These are phyloP conservation scores for Netelia inedita DNA, from an alignment of 2,888 invertebrate genomes.

Conservation along the genomic window DNA sequence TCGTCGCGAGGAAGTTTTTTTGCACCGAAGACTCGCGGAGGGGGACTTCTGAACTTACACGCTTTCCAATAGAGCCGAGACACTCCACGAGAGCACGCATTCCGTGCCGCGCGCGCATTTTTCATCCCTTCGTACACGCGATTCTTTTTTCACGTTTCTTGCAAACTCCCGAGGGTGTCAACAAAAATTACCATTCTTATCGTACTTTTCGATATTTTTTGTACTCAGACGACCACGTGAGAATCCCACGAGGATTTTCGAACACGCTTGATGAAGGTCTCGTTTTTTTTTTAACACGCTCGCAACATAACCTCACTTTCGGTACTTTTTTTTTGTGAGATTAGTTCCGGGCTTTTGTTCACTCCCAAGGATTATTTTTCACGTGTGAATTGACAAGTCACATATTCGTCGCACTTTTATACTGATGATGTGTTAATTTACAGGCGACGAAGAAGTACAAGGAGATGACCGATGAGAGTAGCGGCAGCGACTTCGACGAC, in stretches of 20 bases:
- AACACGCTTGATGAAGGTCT: constrained; percentile 66
- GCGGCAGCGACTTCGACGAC: constrained; percentile 92
- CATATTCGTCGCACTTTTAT: background rate
- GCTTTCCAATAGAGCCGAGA: constrained; percentile 43
- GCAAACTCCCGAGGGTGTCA: constrained; percentile 26
- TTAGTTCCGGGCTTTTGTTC: background rate
- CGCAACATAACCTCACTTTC: constrained; percentile 67
- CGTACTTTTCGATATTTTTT: constrained; percentile 17
- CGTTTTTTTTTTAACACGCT: constrained; percentile 57
- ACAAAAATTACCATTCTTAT: background rate
- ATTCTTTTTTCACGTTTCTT: constrained; percentile 23
- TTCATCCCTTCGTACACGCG: constrained; percentile 36
- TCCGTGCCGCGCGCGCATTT: constrained; percentile 56
- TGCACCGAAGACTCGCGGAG: background rate
- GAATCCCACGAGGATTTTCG: constrained; percentile 36
- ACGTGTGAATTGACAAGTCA: background rate
- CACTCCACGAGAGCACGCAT: constrained; percentile 45
- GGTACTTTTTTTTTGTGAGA: constrained; percentile 43
- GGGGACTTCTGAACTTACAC: constrained; percentile 17
- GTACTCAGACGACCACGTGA: constrained; percentile 22
- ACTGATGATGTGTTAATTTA: constrained; percentile 20
- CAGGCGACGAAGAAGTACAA: constrained; percentile 79
- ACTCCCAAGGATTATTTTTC: background rate
- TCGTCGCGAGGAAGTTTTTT: background rate
- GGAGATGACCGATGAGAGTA: constrained; percentile 86